phyloP scores from a whole-genome alignment of 2,113 vertebrate species.

The Sceloporus tristichus region DNA sequence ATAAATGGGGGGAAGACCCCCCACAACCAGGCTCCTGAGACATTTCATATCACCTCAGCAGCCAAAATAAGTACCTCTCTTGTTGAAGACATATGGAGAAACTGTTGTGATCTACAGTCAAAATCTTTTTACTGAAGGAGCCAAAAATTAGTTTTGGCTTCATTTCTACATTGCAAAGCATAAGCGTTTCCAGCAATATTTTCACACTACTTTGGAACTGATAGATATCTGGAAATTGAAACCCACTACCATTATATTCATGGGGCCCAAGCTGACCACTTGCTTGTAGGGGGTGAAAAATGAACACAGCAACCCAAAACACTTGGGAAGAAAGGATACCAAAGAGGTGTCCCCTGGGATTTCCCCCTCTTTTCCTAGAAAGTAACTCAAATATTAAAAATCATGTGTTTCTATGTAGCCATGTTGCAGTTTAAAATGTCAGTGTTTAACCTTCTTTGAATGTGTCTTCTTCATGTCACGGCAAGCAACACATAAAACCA shows the following conservation, averaged over 20 bases:
- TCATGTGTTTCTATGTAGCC: neutral
- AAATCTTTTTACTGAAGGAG: neutral
- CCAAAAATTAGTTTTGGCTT: conserved; percentile 7
- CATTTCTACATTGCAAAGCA: conserved; percentile 16
- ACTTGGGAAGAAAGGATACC: neutral
- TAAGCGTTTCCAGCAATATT: conserved; percentile 25
- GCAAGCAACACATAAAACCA: neutral
- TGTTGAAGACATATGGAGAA: neutral
- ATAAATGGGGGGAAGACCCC: neutral
- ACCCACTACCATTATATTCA: conserved; percentile 16
- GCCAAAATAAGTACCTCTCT: neutral
- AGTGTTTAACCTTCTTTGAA: neutral
- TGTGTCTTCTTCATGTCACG: neutral
- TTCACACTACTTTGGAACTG: conserved; percentile 35
- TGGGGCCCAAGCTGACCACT: neutral
- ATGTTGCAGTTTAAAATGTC: conserved; percentile 1
- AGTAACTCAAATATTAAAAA: neutral
- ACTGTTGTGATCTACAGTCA: neutral
- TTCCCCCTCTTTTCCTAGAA: neutral
- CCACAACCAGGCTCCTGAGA: neutral
- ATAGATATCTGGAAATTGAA: conserved; percentile 31
- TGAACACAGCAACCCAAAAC: neutral
- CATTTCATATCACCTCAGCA: neutral
- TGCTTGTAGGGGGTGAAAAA: neutral
- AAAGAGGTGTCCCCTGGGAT: neutral